Evolutionary conservation across 2,797 vertebrate species (phyloP).

Genomic region (Xerus rutilus): DNA sequence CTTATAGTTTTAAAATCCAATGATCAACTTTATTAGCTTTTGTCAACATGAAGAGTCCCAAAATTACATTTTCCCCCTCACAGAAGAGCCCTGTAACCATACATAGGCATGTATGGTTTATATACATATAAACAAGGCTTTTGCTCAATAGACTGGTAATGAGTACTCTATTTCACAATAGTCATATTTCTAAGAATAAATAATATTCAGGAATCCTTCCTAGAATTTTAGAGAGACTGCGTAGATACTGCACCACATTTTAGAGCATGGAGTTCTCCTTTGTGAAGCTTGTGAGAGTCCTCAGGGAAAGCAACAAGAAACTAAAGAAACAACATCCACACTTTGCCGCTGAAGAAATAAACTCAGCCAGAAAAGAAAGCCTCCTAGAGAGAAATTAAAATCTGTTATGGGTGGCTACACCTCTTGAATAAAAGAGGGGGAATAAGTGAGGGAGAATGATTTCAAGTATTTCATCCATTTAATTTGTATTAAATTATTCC

Average conservation of each 20-base stretch:
- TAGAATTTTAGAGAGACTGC: slow-evolving; percentile 6
- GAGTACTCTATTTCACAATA: not conserved
- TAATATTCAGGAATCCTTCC: not conserved
- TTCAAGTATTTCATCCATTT: slow-evolving; percentile 5
- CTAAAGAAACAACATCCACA: not conserved
- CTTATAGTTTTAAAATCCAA: too few species aligned
- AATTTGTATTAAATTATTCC: slow-evolving; percentile 24
- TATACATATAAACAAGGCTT: not conserved
- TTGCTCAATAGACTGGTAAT: not conserved
- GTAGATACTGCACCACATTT: not conserved
- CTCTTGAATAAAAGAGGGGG: slow-evolving; percentile 42
- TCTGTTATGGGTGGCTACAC: not conserved
- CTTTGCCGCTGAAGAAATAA: not conserved
- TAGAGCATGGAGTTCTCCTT: not conserved
- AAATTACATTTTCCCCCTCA: too few species aligned
- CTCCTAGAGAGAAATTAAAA: not conserved
- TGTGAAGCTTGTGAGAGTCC: not conserved
- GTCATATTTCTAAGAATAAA: slow-evolving; percentile 8
- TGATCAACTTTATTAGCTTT: too few species aligned
- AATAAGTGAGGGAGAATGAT: not conserved
- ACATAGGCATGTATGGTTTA: too few species aligned
- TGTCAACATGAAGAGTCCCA: too few species aligned
- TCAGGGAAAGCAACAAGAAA: not conserved
- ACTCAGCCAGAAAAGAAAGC: slow-evolving; percentile 5
- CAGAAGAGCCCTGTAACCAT: too few species aligned